Conservation (phyloP, 2,888 invertebrate species). For the Magallana nippona region DNA sequence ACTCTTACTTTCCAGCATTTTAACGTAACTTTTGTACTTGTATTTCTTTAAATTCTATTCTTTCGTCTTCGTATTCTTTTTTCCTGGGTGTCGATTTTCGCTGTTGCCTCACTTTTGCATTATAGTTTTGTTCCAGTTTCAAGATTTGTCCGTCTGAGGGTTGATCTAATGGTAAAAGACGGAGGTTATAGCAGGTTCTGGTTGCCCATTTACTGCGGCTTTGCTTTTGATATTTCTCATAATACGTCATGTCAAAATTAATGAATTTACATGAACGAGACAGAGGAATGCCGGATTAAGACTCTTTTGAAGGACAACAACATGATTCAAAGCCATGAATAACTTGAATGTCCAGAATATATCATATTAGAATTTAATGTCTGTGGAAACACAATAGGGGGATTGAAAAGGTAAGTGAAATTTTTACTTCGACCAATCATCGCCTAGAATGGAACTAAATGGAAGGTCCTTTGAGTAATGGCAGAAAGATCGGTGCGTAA, state of each 20-base stretch:
- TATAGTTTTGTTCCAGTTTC: background rate
- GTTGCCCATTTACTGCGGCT: background rate
- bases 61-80: too few relatives aligned
- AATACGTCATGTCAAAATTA: slow-evolving; percentile 35
- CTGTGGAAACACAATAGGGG: background rate
- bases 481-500: background rate
- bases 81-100: too few relatives aligned
- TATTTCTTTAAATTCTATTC: background rate
- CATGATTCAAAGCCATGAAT: slow-evolving; percentile 14
- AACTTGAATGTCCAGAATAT: slow-evolving; percentile 10
- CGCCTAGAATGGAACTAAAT: background rate
- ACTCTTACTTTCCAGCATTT: background rate
- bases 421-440: background rate
- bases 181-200: background rate
- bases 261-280: slow-evolving; percentile 26
- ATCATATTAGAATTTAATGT: slow-evolving; percentile 24
- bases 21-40: background rate
- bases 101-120: background rate
- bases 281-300: slow-evolving; percentile 29
- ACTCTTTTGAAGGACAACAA: background rate
- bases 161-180: background rate
- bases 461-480: slow-evolving; percentile 26
- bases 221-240: slow-evolving; percentile 32
- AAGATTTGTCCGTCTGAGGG: background rate
- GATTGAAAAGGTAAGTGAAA: slow-evolving; percentile 20